Evolutionary conservation across 2,113 vertebrate genomes (phyloP), one percentile per base, ranked within the genome.

Genomic region (Platichthys flesus): DNA sequence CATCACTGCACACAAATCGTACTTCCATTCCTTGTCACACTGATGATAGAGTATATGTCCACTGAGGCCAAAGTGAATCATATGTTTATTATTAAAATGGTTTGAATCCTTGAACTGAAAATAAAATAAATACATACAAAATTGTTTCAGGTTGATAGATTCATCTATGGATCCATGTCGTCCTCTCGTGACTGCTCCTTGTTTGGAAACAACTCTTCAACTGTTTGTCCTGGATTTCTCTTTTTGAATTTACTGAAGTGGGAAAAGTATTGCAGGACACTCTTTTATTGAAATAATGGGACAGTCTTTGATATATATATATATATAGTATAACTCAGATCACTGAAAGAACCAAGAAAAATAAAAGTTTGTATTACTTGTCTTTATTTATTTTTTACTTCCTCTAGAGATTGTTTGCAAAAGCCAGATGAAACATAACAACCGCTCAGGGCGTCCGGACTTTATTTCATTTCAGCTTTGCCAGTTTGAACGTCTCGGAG

Each of bases 401-500:
- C 26, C 51, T 52, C n/a, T n/a, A n/a, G 56, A 61, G 70, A 47
- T 85, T 84, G 66, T 84, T 78, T 80, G 47, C 9, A n/a, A 60
- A 71, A 69, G 59, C 70, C 59, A 57, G 65, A 84, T 82, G 57
- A 82, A 76, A 83, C 26, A 15, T 21, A 74, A 77, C 74, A 62
- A 40, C 31, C 1, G 23, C 55, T 65, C 57, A 4, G 61, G 16
- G 68, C 4, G 40, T 49, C 60, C 24, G 9, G 45, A 55, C 75
- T 83, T 74, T 80, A 37, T 79, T 70, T 83, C 65, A 71, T 73
- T 75, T 59, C 69, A 67, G 66, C 68, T 67, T 63, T 45, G 59
- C 52, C 71, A 40, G 69, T 86, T 70, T 58, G 78, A 72, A 61
- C 3, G 5, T 79, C 76, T 76, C 67, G 9, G 42, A 35, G 66